These are phyloP conservation scores for Glomeris marginata DNA, from an alignment of 2,888 invertebrate genomes.

Conservation along the genomic window DNA sequence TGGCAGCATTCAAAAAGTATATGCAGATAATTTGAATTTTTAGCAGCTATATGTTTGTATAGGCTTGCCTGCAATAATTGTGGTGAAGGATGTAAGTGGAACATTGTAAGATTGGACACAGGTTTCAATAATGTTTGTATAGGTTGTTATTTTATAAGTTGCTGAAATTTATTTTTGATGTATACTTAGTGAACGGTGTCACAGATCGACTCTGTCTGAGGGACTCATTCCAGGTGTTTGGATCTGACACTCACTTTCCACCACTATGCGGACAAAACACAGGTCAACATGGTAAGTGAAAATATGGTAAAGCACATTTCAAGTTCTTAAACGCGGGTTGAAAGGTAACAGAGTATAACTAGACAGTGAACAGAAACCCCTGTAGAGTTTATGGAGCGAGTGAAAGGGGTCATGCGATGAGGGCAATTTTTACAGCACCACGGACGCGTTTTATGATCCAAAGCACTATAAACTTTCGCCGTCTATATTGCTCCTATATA, in stretches of 20 bases:
- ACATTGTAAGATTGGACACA: too few relatives aligned
- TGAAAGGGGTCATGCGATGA: too few relatives aligned
- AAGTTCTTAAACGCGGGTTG: too few relatives aligned
- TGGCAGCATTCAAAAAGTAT: too few relatives aligned
- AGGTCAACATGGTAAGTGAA: slow-evolving; percentile 15
- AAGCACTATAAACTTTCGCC: background rate
- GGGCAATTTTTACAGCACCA: too few relatives aligned
- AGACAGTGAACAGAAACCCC: background rate
- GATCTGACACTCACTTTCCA: slow-evolving; percentile 12
- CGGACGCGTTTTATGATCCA: too few relatives aligned
- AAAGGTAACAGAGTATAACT: background rate
- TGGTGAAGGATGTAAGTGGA: background rate
- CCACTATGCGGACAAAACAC: slow-evolving; percentile 15
- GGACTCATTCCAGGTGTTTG: slow-evolving; percentile 13
- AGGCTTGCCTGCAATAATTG: too few relatives aligned
- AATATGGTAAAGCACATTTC: background rate
- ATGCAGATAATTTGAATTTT: too few relatives aligned
- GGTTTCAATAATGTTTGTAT: too few relatives aligned
- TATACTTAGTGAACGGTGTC: slow-evolving; percentile 3
- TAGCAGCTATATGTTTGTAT: too few relatives aligned
- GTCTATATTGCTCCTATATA: background rate
- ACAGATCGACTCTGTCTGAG: slow-evolving; percentile 10
- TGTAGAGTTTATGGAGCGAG: background rate
- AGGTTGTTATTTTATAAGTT: too few relatives aligned
- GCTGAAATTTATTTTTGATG: background rate